A percentile compares a stretch with the other conserved stretches of the same genome.
These are phyloP conservation scores for Pteronotus mesoamericanus DNA, from an alignment of 2,797 vertebrate species.

Conservation along the genomic window DNA sequence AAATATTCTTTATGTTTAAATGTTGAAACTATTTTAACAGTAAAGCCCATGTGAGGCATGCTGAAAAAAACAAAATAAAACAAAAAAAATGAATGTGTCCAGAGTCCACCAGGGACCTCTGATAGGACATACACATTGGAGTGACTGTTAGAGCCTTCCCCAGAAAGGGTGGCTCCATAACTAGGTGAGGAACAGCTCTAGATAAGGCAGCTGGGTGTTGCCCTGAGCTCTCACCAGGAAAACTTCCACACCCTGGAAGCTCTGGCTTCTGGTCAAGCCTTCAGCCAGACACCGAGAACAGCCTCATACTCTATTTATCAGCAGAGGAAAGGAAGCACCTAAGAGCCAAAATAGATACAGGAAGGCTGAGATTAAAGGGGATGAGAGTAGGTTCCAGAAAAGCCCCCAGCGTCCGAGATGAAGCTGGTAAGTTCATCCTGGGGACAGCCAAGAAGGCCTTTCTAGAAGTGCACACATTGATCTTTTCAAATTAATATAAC, in stretches of 20 bases:
- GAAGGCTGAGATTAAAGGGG: constrained; percentile 49
- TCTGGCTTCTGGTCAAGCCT: neutral
- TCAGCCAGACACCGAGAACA: constrained; percentile 35
- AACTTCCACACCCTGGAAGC: neutral
- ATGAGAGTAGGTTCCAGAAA: neutral
- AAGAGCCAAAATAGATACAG: constrained; percentile 60
- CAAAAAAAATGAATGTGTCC: neutral
- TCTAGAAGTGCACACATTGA: neutral
- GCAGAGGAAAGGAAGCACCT: constrained; percentile 65
- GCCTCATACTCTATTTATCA: neutral
- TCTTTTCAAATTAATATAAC: neutral
- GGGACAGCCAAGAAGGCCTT: neutral
- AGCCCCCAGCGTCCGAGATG: neutral
- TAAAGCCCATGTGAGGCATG: neutral
- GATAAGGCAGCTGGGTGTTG: neutral
- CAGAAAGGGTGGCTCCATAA: neutral
- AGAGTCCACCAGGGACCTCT: neutral
- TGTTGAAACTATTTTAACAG: neutral
- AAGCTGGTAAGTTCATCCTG: neutral
- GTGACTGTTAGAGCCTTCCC: neutral
- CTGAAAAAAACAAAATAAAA: neutral
- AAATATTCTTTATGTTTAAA: neutral
- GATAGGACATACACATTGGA: neutral
- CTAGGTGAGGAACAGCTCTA: neutral
- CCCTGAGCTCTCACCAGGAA: neutral